Evolutionary conservation across 2,888 invertebrate genomes (phyloP).

Genomic region (Aphodius granarius): DNA sequence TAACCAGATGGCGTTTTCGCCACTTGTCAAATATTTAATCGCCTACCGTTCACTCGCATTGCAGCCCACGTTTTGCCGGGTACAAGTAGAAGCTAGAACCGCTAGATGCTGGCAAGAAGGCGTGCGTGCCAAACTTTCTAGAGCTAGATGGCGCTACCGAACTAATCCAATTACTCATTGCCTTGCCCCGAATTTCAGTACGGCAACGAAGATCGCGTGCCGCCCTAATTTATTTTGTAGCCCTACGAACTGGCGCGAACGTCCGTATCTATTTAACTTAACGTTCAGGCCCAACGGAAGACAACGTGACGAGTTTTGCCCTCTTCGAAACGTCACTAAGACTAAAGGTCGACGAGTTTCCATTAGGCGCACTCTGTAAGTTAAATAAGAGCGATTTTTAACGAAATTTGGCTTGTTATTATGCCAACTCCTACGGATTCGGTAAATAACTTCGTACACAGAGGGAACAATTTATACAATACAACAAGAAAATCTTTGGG

Average conservation of each 20-base stretch:
- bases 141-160: conserved; percentile 18
- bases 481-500: no score
- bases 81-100: no score
- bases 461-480: no score
- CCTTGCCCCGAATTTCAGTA: conserved; percentile 35
- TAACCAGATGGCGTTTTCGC: conserved; percentile 8
- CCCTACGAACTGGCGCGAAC: conserved; percentile 33
- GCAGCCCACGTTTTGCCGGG: no score
- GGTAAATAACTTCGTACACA: no score
- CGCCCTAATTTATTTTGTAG: conserved; percentile 45
- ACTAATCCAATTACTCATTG: conserved; percentile 44
- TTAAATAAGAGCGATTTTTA: background rate
- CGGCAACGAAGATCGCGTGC: conserved; percentile 42
- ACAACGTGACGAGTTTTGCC: background rate
- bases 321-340: background rate
- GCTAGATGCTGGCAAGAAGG: background rate
- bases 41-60: background rate
- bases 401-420: no score
- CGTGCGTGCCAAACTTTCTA: background rate
- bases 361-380: background rate
- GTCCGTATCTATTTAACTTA: conserved; percentile 46
- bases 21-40: conserved; percentile 26
- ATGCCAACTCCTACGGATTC: no score
- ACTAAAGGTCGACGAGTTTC: background rate
- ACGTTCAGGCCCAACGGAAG: background rate